phyloP scores from a whole-genome alignment of 1,140 invertebrate species.

The Hylaeus volcanicus region DNA sequence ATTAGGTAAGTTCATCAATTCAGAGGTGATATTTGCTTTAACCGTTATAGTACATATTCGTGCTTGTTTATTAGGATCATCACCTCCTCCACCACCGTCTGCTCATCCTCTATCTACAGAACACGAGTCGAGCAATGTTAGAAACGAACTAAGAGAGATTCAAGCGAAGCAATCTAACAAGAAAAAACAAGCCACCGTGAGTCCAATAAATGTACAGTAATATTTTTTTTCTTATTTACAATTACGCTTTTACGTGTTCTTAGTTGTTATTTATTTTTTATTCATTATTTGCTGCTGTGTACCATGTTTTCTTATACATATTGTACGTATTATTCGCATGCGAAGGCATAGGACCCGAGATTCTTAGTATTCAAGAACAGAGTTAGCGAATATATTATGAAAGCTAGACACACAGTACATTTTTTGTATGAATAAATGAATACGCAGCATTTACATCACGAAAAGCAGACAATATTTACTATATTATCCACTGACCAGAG shows the following conservation, averaged over 20 bases:
- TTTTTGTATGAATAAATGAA: neutral
- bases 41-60: neutral
- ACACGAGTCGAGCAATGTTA: constrained; percentile 85
- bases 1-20: constrained; percentile 76
- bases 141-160: constrained; percentile 89
- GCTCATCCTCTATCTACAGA: constrained; percentile 81
- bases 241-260: constrained; percentile 54
- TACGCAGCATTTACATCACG: neutral
- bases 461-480: constrained; percentile 22
- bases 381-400: neutral
- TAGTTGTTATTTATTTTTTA: constrained; percentile 48
- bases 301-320: constrained; percentile 42
- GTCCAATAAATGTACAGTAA: constrained; percentile 79
- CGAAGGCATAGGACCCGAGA: constrained; percentile 16
- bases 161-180: constrained; percentile 82
- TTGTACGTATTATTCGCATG: constrained; percentile 40
- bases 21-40: neutral
- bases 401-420: neutral
- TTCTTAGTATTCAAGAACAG: neutral
- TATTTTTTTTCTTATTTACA: constrained; percentile 66
- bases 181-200: constrained; percentile 89
- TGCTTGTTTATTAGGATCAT: constrained; percentile 68
- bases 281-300: constrained; percentile 58
- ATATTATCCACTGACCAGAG: constrained; percentile 7
- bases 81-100: constrained; percentile 72